These are phyloP conservation scores for Podilymbus podiceps DNA, from an alignment of 2,113 vertebrate genomes.

Conservation along the genomic window DNA sequence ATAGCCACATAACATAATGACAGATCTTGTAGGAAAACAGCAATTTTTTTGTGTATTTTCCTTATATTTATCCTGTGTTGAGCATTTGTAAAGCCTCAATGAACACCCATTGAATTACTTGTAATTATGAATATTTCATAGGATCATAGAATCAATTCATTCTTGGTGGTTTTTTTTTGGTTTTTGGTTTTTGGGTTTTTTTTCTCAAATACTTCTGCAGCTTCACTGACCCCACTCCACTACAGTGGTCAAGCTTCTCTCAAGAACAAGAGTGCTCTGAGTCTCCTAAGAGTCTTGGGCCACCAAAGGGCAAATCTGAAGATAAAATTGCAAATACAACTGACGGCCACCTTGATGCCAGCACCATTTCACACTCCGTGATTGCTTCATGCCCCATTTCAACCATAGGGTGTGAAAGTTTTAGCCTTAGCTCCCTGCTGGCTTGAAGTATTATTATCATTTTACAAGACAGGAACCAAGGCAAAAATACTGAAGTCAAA, in stretches of 20 bases:
- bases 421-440: not conserved
- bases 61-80: not conserved
- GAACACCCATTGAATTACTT: not conserved
- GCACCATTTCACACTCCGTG: not conserved
- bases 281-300: not conserved
- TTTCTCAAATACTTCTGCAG: not conserved
- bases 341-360: not conserved
- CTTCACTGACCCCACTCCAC: not conserved
- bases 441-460: not conserved
- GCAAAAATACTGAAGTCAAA: not conserved
- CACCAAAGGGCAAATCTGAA: not conserved
- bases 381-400: not conserved
- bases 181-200: no score
- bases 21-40: not conserved
- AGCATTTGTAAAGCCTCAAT: not conserved
- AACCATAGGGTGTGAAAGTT: not conserved
- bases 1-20: not conserved
- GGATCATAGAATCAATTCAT: no score
- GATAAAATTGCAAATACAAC: not conserved
- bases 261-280: not conserved
- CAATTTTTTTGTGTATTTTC: not conserved
- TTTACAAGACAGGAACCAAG: not conserved
- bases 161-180: no score
- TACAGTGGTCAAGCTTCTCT: not conserved
- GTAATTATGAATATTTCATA: not conserved